These are phyloP conservation scores for Austrofundulus limnaeus DNA, from an alignment of 2,113 vertebrate genomes.

Conservation along the genomic window DNA sequence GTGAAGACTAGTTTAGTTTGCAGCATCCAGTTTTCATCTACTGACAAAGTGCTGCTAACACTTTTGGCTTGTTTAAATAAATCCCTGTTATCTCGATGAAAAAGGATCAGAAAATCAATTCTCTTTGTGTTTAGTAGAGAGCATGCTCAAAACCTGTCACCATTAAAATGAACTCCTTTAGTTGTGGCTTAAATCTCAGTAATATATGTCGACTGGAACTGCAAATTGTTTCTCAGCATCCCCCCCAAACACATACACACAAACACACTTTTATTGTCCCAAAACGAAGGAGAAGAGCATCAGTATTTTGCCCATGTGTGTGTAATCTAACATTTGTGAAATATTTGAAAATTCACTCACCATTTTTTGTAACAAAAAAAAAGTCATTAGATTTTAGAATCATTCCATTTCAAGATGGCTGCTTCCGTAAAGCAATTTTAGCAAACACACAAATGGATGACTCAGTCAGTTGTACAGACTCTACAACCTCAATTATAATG, in stretches of 20 bases:
- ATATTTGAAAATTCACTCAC: too few relatives aligned
- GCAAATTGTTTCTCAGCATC: conserved; percentile 12
- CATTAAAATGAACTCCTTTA: conserved; percentile 31
- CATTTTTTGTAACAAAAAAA: too few relatives aligned
- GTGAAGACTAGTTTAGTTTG: conserved; percentile 29
- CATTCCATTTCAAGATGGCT: too few relatives aligned
- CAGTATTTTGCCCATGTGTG: too few relatives aligned
- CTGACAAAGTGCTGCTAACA: conserved; percentile 54
- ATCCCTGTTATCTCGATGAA: conserved; percentile 46
- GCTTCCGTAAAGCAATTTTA: too few relatives aligned
- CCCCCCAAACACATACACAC: not conserved
- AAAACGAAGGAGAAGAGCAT: too few relatives aligned
- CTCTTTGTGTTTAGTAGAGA: conserved; percentile 56
- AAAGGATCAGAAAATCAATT: conserved; percentile 63
- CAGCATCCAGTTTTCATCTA: conserved; percentile 47
- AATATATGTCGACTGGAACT: conserved; percentile 10
- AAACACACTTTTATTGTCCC: too few relatives aligned
- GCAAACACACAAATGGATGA: too few relatives aligned
- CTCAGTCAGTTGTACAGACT: too few relatives aligned
- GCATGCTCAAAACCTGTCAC: conserved; percentile 33
- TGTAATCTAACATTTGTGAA: too few relatives aligned
- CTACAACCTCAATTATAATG: too few relatives aligned
- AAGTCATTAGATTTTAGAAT: too few relatives aligned
- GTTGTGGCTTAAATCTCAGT: conserved; percentile 9
- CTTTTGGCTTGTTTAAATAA: conserved; percentile 60